Base-by-base conservation (phyloP, 2,113 vertebrate genomes). In the Sorex fumeus region DNA sequence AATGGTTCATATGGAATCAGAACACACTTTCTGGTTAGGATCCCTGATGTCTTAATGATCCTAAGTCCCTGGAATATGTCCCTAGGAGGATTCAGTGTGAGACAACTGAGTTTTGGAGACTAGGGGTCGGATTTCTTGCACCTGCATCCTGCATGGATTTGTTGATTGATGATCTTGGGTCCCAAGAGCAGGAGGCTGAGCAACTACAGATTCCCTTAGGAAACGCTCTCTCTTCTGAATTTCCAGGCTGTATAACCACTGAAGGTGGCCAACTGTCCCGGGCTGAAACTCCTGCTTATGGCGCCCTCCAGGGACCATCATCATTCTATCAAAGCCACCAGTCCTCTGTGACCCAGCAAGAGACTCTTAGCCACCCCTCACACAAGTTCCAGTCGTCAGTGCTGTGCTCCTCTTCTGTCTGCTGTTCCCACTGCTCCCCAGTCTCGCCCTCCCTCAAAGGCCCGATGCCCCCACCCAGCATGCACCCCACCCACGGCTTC, bases 241-340 rank as follows among this genome's bases (percentile, higher is more conserved):
- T 91, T 97, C 72, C 96, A 99, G 99, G 99, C 45, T 98, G 98
- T 87, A 98, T 99, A 93, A 98, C 98, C 76, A 96, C 98, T 45
- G 99, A 99, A 96, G 98, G 98, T 15, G 99, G 98, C 80, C 98
- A 97, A 50, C 85, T 97, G 79, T 83, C 98, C 66, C 98, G 98
- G 90, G 91, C 98, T 15, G 98, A 98, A 6, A 88, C 97, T 47
- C 87, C 98, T 21, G 95, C 97, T 67, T 98, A 98, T 94, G 97
- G 98, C 90, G 97, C 94, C 50, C 96, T 98, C 21, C 98, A 98
- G 87, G 98, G 98, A 27, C 98, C 98, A 64, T 96, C 98, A 15
- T 90, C 99, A 32, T 94, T 98, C 80, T 98, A 98, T 94, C 97
- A 98, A 34, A 96, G 98, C 82, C 97, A 96, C 27, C 60, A 21